A percentile compares a stretch with the other conserved stretches of the same genome.
Conservation (phyloP, 2,888 invertebrate species). For the Sicus ferrugineus region DNA sequence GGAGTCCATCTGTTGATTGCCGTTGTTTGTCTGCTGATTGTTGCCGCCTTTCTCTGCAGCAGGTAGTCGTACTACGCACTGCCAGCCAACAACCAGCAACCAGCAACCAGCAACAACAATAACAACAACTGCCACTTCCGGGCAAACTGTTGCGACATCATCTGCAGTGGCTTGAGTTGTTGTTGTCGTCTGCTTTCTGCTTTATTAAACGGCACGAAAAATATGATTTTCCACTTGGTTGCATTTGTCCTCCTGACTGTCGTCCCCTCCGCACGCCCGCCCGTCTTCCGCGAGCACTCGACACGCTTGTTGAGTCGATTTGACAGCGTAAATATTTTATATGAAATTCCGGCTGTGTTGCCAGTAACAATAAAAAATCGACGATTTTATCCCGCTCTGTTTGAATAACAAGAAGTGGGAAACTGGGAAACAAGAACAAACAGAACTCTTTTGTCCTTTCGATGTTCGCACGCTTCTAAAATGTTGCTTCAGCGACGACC, state of each 20-base stretch:
- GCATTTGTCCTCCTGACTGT: conserved; percentile 24
- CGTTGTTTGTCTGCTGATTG: conserved; percentile 8
- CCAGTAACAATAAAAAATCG: not conserved
- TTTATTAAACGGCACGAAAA: conserved; percentile 50
- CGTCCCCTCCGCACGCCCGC: not conserved
- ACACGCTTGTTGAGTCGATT: conserved; percentile 31
- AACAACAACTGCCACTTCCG: conserved; percentile 16
- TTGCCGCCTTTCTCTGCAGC: conserved; percentile 4
- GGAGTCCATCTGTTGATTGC: not conserved
- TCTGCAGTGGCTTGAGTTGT: conserved; percentile 19
- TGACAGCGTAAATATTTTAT: conserved; percentile 21
- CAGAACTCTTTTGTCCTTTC: not conserved
- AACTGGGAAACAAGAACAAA: not conserved
- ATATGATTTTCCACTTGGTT: conserved; percentile 51
- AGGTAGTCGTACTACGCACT: not conserved
- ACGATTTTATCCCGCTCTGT: too few relatives aligned
- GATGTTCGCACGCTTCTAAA: too few relatives aligned
- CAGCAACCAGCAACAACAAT: conserved; percentile 32
- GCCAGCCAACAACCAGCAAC: too few relatives aligned
- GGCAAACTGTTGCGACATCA: conserved; percentile 27
- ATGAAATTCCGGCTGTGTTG: conserved; percentile 6
- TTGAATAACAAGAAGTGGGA: not conserved
- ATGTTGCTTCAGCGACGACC: not conserved
- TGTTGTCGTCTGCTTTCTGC: conserved; percentile 18
- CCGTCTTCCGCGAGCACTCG: not conserved